Evolutionary conservation across 2,888 invertebrate species (phyloP), one percentile per base, ranked within the genome.

Genomic region (Mallateleia sp.): DNA sequence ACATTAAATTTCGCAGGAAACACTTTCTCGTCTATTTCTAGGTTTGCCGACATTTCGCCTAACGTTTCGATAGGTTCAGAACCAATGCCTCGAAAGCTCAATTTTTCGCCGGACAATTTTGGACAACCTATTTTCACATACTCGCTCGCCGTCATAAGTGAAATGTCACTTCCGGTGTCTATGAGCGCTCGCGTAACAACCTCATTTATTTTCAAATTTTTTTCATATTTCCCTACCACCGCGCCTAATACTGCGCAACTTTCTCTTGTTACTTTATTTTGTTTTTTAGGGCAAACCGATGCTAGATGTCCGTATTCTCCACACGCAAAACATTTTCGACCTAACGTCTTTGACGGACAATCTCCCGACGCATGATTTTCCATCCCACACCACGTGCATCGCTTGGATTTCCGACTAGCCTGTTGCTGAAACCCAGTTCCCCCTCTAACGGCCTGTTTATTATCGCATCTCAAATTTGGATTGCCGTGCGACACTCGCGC

Each of bases 131-230:
- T 15, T 7, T 45, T 15, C 20, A 58, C 52, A 32, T 87, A 79
- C 0, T 47, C 14, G 25, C 64, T 87, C 1, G 72, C 18, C 1
- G 74, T 75, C 20, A 83, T 54, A 2, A 85, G 20, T 22, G 84
- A 60, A 15, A 88, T 25, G 32, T 87, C 88, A 62, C 88, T 85
- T 7, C 69, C 83, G 0, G 79, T 20, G 25, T 87, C 87, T 8
- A 80, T 38, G 14, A 74, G n/a, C 2, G 75, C 69, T 15, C n/a
- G 56, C n/a, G 14, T 6, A 15, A 11, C 28, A 28, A 56, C 5
- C 20, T 28, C 56, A n/a, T 56, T 56, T 25, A 56, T 28, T n/a
- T 56, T n/a, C 5, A 56, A 4, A 25, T 2, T 7, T 28, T 56
- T 60, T 6, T 20, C 34, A 20, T 42, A 60, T 60, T 60, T 42